Evolutionary conservation across 2,888 invertebrate species (phyloP).

Genomic region (Dione vanillae): DNA sequence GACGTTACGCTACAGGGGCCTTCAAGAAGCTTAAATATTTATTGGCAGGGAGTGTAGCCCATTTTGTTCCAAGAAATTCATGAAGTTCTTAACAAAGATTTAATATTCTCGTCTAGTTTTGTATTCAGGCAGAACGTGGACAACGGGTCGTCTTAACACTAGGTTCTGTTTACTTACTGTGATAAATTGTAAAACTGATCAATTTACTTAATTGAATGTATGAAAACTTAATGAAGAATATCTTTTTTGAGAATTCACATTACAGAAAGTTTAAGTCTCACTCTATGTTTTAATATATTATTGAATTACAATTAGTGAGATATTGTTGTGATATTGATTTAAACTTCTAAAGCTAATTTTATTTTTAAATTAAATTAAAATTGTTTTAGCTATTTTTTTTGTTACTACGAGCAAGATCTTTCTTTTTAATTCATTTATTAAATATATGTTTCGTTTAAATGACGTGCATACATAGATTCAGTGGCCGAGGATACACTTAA

Average conservation of each 20-base stretch:
- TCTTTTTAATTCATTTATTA: neutral
- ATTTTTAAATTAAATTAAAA: neutral
- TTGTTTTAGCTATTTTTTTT: neutral
- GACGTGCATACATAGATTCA: too few relatives aligned
- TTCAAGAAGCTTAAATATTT: too few relatives aligned
- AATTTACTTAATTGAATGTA: neutral
- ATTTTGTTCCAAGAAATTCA: too few relatives aligned
- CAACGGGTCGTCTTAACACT: too few relatives aligned
- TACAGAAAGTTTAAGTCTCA: slow-evolving; percentile 19
- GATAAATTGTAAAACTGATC: too few relatives aligned
- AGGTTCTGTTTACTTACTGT: too few relatives aligned
- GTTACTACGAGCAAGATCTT: neutral
- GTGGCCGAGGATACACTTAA: too few relatives aligned
- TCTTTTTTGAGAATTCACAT: slow-evolving; percentile 18
- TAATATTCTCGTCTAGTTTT: too few relatives aligned
- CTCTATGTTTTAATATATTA: slow-evolving; percentile 13
- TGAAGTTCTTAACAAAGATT: too few relatives aligned
- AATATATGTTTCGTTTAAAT: neutral
- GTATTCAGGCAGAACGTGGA: too few relatives aligned
- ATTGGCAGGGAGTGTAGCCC: too few relatives aligned
- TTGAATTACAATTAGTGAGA: slow-evolving; percentile 26
- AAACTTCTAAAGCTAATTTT: neutral
- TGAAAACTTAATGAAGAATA: slow-evolving; percentile 22
- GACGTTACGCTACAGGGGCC: too few relatives aligned
- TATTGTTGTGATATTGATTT: slow-evolving; percentile 3